Evolutionary conservation across 2,888 invertebrate species (phyloP).

Genomic region (Trachelus iudaicus): DNA sequence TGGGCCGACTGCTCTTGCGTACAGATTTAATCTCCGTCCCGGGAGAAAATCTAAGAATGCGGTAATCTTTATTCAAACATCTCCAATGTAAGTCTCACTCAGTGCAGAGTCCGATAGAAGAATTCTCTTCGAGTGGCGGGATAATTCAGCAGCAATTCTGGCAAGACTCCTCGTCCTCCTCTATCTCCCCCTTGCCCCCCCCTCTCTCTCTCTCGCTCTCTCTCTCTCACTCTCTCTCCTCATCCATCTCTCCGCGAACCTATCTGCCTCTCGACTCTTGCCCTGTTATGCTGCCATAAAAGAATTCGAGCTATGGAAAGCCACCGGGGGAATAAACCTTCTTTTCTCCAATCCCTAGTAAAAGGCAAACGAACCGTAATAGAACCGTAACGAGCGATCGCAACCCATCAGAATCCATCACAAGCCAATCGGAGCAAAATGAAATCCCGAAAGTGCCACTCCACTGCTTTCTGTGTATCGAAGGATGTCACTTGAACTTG

Average conservation of each 20-base stretch:
- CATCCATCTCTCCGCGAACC: not conserved
- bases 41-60: conserved; percentile 40
- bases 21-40: conserved; percentile 23
- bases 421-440: too few relatives aligned
- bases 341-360: too few relatives aligned
- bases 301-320: too few relatives aligned
- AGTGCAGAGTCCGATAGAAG: conserved; percentile 10
- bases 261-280: not conserved
- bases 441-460: too few relatives aligned
- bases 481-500: too few relatives aligned
- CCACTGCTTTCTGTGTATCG: too few relatives aligned
- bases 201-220: not conserved
- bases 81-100: conserved; percentile 24
- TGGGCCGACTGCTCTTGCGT: not conserved
- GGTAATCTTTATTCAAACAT: conserved; percentile 42
- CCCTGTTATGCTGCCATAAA: too few relatives aligned
- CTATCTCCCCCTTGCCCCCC: not conserved
- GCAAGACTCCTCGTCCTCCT: not conserved
- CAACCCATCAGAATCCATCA: too few relatives aligned
- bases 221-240: not conserved
- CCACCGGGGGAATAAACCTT: too few relatives aligned
- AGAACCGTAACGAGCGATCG: too few relatives aligned
- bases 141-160: conserved; percentile 11
- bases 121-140: conserved; percentile 14
- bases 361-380: too few relatives aligned